Evolutionary conservation across 2,113 vertebrate genomes (phyloP), one percentile per base, ranked within the genome.

Genomic region (Hucho hucho): DNA sequence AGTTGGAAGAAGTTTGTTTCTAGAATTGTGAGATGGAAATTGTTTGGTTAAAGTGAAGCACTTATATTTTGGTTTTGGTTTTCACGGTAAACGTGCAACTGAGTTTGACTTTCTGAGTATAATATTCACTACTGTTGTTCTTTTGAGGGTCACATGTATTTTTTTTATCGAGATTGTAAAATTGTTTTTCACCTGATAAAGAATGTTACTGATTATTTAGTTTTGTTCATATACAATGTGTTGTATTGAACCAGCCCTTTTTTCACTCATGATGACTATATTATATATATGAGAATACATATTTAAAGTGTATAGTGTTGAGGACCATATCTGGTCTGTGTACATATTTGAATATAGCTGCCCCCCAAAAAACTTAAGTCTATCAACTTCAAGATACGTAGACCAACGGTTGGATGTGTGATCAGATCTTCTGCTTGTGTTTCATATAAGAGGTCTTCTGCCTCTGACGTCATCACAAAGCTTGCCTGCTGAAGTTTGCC

Each of bases 321-420:
- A 85, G 75, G 74, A 88, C 72, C 84, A 81, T 84, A 74, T 79
- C 81, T 81, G 75, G 73, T 83, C 77, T 85, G 66, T 87, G 86
- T 85, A 82, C 73, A 88, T 83, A 79, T 86, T 75, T 81, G 83
- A 87, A 80, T 87, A 81, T 87, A 88, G 90, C 90, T 92, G 88
- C 86, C 89, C 84, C 88, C 86, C 89, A 91, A 83, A 87, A 80
- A 80, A 79, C 49, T 53, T 5, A 81, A 85, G 59, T 80, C 82
- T 77, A 84, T 78, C 58, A 74, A 80, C 81, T 72, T 85, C 72
- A 81, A 82, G 83, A 79, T 69, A 13, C 79, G 46, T 78, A 18
- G 64, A 81, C 61, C 37, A 66, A 46, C 53, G 22, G 32, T 25
- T 53, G 16, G 49, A 18, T 14, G 49, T 18, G 3, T 18, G 14